phyloP scores from a whole-genome alignment of 2,113 vertebrate species.

The Ceratotherium simum region DNA sequence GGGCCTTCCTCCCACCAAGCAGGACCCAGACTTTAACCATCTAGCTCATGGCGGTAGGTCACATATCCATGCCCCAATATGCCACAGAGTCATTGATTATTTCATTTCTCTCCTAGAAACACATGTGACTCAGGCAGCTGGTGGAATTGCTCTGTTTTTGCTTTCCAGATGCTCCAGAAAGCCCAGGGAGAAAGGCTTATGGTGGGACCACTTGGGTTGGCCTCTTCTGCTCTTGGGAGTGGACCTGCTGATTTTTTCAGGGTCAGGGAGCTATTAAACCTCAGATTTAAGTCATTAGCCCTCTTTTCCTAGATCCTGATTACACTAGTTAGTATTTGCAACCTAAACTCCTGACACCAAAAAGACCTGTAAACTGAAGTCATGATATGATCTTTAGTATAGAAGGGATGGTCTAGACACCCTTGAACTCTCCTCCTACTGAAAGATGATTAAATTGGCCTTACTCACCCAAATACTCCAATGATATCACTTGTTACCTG shows the following conservation, averaged over 20 bases:
- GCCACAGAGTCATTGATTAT: too few relatives aligned
- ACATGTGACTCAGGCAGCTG: background rate
- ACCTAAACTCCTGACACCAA: background rate
- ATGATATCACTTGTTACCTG: background rate
- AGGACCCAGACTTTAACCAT: background rate
- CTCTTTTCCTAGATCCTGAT: background rate
- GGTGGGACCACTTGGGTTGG: background rate
- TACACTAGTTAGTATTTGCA: background rate
- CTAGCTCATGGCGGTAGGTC: background rate
- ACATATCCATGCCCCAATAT: too few relatives aligned
- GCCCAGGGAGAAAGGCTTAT: background rate
- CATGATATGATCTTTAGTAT: background rate
- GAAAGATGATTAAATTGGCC: background rate
- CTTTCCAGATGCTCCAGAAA: background rate
- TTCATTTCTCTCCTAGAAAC: background rate
- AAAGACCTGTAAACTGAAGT: background rate
- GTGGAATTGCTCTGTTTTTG: background rate
- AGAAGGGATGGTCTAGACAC: background rate
- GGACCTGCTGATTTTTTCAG: background rate
- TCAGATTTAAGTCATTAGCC: background rate
- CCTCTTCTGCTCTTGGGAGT: background rate
- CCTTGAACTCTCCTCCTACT: background rate
- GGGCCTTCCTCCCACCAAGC: background rate
- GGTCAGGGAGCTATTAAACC: background rate
- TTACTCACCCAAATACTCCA: background rate